Evolutionary conservation across 2,797 vertebrate species (phyloP).

Genomic region (Dendrocincla fuliginosa): DNA sequence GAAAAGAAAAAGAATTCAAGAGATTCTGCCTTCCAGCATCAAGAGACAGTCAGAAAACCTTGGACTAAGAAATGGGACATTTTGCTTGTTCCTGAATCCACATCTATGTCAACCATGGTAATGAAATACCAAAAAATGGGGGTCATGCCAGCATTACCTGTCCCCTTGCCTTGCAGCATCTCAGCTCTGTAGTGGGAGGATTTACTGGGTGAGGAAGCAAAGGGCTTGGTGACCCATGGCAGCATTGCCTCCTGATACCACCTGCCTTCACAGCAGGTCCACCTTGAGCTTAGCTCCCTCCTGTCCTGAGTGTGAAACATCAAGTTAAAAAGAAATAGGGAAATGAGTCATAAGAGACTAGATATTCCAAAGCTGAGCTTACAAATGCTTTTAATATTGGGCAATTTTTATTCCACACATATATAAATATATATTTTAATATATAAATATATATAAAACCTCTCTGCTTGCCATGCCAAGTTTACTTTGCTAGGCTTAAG

Average conservation of each 20-base stretch:
- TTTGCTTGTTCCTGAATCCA: not conserved
- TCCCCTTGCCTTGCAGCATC: not conserved
- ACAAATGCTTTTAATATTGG: not conserved
- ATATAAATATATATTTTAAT: not conserved
- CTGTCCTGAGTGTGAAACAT: not conserved
- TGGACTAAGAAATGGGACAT: not conserved
- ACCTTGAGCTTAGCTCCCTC: not conserved
- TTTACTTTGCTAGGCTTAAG: not conserved
- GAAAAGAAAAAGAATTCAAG: not conserved
- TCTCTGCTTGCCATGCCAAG: not conserved
- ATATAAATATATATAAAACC: not conserved
- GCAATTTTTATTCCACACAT: not conserved
- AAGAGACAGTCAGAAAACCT: not conserved
- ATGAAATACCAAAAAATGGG: not conserved
- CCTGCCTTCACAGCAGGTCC: not conserved
- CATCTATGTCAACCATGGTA: not conserved
- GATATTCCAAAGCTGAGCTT: not conserved
- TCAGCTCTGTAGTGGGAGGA: not conserved
- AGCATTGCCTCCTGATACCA: not conserved
- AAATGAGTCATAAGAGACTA: not conserved
- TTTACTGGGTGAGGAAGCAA: not conserved
- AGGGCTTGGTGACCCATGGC: not conserved
- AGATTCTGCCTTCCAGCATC: conserved; percentile 23
- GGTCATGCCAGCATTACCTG: not conserved
- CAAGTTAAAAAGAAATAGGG: not conserved